Evolutionary conservation across 2,888 invertebrate species (phyloP).

Genomic region (Galerucella nymphaeae): DNA sequence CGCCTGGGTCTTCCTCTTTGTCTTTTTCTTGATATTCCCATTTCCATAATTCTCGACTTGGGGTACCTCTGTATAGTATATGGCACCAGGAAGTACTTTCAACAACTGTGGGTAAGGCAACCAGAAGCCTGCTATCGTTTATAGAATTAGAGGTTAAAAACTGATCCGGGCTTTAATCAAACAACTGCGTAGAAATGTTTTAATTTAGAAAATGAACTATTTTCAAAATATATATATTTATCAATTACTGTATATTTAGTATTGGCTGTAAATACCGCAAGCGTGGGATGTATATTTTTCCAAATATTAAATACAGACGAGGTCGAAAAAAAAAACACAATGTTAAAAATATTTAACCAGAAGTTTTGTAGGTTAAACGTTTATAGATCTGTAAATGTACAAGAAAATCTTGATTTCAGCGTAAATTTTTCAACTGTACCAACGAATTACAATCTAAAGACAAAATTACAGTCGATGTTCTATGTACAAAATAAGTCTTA

Average conservation of each 20-base stretch:
- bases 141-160: too few relatives aligned
- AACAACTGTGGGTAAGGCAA: too few relatives aligned
- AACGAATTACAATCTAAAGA: constrained; percentile 63
- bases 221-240: not conserved
- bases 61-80: too few relatives aligned
- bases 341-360: not conserved
- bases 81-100: too few relatives aligned
- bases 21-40: too few relatives aligned
- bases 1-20: too few relatives aligned
- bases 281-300: not conserved
- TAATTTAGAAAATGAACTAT: too few relatives aligned
- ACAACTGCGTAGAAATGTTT: not conserved
- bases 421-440: constrained; percentile 37
- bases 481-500: constrained; percentile 61
- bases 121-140: too few relatives aligned
- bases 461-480: constrained; percentile 63
- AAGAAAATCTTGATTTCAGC: not conserved
- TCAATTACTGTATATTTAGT: not conserved
- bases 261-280: not conserved
- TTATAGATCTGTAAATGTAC: not conserved
- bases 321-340: not conserved
- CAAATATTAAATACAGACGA: not conserved
- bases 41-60: too few relatives aligned
- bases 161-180: too few relatives aligned
- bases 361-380: not conserved